Conservation (phyloP, 92 coral and sea anemone species). For the Siderastrea siderea region DNA sequence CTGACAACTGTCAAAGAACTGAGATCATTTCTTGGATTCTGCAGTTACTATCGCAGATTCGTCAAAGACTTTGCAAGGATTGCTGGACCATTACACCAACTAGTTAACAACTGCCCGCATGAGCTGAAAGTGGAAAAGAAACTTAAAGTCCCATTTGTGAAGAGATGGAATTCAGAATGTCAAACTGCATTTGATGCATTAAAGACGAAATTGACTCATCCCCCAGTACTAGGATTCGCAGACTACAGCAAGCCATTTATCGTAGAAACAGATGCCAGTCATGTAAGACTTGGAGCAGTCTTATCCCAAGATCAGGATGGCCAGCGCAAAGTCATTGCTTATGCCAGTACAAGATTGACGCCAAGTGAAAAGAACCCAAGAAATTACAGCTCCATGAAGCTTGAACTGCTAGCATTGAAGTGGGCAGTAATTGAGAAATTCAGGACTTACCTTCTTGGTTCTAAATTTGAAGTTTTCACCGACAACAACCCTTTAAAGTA, state of each 20-base stretch:
- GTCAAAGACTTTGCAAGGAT: constrained; percentile 64
- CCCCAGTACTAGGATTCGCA: too few relatives aligned
- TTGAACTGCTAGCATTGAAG: too few relatives aligned
- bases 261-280: constrained; percentile 60
- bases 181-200: constrained; percentile 36
- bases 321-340: constrained; percentile 61
- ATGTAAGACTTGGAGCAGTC: constrained; percentile 66
- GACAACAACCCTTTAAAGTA: constrained; percentile 73
- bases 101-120: constrained; percentile 61
- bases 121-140: constrained; percentile 41
- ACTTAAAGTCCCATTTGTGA: constrained; percentile 27
- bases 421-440: constrained; percentile 79
- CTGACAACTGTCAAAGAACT: constrained; percentile 69
- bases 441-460: constrained; percentile 61
- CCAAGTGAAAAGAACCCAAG: constrained; percentile 59
- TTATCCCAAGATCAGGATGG: constrained; percentile 69
- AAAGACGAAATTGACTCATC: not conserved
- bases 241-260: too few relatives aligned
- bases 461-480: constrained; percentile 46
- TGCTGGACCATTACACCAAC: constrained; percentile 73
- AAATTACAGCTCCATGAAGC: constrained; percentile 80
- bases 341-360: constrained; percentile 73
- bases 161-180: constrained; percentile 32
- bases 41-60: constrained; percentile 72
- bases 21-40: constrained; percentile 72